Evolutionary conservation across 2,113 vertebrate genomes (phyloP).

Genomic region (Hippocampus barbouri): DNA sequence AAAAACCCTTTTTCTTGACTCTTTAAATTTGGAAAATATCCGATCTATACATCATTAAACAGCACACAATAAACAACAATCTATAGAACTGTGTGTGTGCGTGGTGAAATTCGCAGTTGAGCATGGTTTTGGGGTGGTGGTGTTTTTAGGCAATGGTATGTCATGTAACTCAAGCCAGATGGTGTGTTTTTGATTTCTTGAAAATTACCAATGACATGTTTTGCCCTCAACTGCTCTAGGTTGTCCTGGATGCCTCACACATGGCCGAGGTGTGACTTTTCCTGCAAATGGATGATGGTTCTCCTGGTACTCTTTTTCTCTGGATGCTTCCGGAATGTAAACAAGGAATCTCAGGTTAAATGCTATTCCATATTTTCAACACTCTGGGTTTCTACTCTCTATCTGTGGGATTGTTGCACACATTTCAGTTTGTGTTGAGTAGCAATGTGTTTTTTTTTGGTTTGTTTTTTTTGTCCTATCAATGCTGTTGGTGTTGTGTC

Average conservation of each 20-base stretch:
- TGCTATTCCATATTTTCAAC: slow-evolving; percentile 6
- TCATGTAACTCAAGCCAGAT: too few species aligned
- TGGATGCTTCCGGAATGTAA: slow-evolving; percentile 12
- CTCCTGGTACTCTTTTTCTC: slow-evolving; percentile 12
- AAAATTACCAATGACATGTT: too few species aligned
- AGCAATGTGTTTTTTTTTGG: too few species aligned
- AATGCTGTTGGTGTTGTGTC: not conserved
- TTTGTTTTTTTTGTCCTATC: not conserved
- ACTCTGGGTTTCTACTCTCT: not conserved
- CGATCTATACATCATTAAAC: too few species aligned
- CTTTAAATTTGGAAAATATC: too few species aligned
- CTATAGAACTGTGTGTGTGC: too few species aligned
- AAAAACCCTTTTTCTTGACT: too few species aligned
- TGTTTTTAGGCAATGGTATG: too few species aligned
- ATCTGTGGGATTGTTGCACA: not conserved
- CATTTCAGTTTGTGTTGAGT: not conserved
- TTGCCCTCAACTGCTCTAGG: slow-evolving; percentile 18
- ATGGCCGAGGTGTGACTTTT: slow-evolving; percentile 2
- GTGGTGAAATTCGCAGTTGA: too few species aligned
- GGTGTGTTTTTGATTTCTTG: too few species aligned
- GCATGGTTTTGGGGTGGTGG: too few species aligned
- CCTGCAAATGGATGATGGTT: slow-evolving; percentile 51
- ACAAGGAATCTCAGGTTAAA: slow-evolving; percentile 42
- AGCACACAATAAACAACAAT: too few species aligned
- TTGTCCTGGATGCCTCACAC: slow-evolving; percentile 32